Evolutionary conservation across 2,888 invertebrate species (phyloP).

Genomic region (Rhingia campestris): DNA sequence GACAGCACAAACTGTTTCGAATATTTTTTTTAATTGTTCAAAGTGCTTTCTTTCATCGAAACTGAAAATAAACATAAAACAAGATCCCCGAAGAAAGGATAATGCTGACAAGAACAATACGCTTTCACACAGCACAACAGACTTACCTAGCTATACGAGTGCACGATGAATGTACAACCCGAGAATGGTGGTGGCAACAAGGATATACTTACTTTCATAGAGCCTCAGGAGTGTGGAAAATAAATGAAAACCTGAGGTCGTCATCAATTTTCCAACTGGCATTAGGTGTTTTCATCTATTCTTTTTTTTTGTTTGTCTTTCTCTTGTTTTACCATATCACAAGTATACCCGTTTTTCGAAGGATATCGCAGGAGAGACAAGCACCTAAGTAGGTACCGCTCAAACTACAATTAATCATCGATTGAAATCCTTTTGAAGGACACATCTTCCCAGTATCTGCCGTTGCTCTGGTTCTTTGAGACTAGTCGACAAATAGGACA

Average conservation of each 20-base stretch:
- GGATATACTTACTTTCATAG: constrained; percentile 9
- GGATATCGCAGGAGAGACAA: constrained; percentile 1
- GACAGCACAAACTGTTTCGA: constrained; percentile 59
- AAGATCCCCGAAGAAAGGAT: constrained; percentile 45
- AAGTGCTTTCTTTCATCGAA: constrained; percentile 65
- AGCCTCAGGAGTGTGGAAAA: constrained; percentile 63
- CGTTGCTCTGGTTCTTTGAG: constrained; percentile 2
- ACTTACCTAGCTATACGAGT: not conserved
- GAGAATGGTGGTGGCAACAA: constrained; percentile 20
- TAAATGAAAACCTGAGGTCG: constrained; percentile 71
- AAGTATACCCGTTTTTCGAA: constrained; percentile 18
- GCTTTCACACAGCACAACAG: constrained; percentile 35
- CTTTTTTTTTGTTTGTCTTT: not conserved
- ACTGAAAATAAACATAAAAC: constrained; percentile 10
- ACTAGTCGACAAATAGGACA: constrained; percentile 6
- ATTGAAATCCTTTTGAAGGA: constrained; percentile 64
- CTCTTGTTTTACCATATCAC: constrained; percentile 11
- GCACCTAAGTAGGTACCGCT: constrained; percentile 25
- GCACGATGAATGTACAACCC: not conserved
- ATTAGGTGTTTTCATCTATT: constrained; percentile 46
- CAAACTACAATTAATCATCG: constrained; percentile 65
- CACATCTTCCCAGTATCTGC: constrained; percentile 40
- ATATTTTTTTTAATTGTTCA: constrained; percentile 67
- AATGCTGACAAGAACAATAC: constrained; percentile 65
- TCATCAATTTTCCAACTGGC: constrained; percentile 73